Evolutionary conservation across 1,140 invertebrate species (phyloP).

Genomic region (Drosophila kanapiae): DNA sequence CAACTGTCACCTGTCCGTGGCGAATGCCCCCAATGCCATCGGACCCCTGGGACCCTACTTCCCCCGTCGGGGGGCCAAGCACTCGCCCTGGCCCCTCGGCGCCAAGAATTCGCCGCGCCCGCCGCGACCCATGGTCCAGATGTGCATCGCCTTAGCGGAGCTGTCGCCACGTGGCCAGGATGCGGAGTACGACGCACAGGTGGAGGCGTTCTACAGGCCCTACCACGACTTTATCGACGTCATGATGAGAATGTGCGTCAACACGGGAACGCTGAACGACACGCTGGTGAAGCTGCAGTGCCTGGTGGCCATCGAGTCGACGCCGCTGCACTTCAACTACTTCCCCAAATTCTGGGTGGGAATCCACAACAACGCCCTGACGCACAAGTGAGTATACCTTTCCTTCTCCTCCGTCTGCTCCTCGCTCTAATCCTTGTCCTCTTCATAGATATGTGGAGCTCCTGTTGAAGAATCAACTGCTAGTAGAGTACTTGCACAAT

Average conservation of each 20-base stretch:
- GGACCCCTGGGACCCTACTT: conserved; percentile 83
- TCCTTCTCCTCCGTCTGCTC: background rate
- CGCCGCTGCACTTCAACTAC: conserved; percentile 82
- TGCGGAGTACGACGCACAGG: conserved; percentile 91
- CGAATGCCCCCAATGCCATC: conserved; percentile 91
- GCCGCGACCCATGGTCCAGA: conserved; percentile 93
- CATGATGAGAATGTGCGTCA: conserved; percentile 94
- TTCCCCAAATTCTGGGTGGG: conserved; percentile 85
- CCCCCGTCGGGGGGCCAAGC: conserved; percentile 77
- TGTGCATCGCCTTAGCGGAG: conserved; percentile 92
- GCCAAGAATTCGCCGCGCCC: conserved; percentile 87
- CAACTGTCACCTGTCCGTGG: conserved; percentile 93
- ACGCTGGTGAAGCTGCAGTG: conserved; percentile 81
- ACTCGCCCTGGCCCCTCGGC: conserved; percentile 68
- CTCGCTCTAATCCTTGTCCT: background rate
- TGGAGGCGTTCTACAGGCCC: conserved; percentile 92
- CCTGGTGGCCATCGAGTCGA: conserved; percentile 83
- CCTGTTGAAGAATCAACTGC: conserved; percentile 72
- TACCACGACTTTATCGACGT: conserved; percentile 95
- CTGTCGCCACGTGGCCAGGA: conserved; percentile 88
- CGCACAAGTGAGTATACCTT: conserved; percentile 77
- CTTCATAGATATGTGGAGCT: conserved; percentile 75
- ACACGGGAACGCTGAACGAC: conserved; percentile 82
- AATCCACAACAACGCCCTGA: conserved; percentile 83
- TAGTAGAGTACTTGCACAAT: conserved; percentile 82